These are phyloP conservation scores for Drosophila maculinotata DNA, from an alignment of 2,888 invertebrate genomes.

Conservation along the genomic window DNA sequence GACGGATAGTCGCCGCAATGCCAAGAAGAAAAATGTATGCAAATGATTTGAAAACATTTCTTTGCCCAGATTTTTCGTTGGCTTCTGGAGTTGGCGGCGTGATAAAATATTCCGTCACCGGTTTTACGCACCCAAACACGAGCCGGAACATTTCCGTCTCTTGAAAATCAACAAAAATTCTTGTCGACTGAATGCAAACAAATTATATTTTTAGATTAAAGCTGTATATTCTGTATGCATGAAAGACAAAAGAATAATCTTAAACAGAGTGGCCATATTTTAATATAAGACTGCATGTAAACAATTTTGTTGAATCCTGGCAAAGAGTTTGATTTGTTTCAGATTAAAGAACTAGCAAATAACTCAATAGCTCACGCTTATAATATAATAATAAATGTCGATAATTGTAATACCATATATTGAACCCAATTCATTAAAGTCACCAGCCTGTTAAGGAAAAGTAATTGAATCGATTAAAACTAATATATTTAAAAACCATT, in stretches of 20 bases:
- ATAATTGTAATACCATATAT: too few species aligned
- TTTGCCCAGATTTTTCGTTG: constrained; percentile 43
- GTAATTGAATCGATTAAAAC: too few species aligned
- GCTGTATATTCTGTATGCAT: constrained; percentile 10
- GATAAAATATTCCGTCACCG: constrained; percentile 63
- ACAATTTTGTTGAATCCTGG: too few species aligned
- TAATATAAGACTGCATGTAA: not conserved
- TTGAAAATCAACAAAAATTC: constrained; percentile 6
- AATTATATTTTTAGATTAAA: constrained; percentile 32
- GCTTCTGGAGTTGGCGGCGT: constrained; percentile 53
- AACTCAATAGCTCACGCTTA: too few species aligned
- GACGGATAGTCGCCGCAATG: constrained; percentile 54
- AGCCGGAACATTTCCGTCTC: constrained; percentile 20
- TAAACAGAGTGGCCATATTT: constrained; percentile 7
- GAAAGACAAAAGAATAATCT: not conserved
- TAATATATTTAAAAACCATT: too few species aligned
- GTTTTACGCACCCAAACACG: constrained; percentile 34
- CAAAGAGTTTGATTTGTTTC: too few species aligned
- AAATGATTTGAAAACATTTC: constrained; percentile 57
- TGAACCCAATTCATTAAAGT: too few species aligned
- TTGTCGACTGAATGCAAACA: constrained; percentile 33
- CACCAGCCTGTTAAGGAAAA: too few species aligned
- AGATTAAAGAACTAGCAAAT: too few species aligned
- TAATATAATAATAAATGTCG: too few species aligned
- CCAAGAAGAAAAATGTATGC: constrained; percentile 61